Percentiles rank a stretch among this genome's conserved stretches.
Conservation (phyloP, 2,888 invertebrate genomes). For the Lasius platythorax region DNA sequence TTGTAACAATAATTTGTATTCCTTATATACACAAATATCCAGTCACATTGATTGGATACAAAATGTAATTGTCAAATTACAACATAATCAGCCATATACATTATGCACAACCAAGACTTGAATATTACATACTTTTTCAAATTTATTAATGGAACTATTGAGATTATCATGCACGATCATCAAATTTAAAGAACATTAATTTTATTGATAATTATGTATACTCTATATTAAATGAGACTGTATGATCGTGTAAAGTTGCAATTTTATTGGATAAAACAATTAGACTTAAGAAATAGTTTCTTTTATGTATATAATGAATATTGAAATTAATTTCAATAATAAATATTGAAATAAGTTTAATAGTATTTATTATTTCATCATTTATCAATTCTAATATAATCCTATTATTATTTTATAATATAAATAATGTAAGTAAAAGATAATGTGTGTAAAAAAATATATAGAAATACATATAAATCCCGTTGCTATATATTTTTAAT, state of each 20-base stretch:
- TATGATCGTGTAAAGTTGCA: neutral
- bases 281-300: neutral
- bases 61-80: constrained; percentile 76
- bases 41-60: constrained; percentile 81
- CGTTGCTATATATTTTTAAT: neutral
- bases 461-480: neutral
- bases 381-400: neutral
- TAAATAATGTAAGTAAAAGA: neutral
- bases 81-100: constrained; percentile 64
- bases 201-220: neutral
- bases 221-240: neutral
- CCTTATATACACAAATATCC: constrained; percentile 83
- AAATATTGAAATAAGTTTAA: constrained; percentile 1
- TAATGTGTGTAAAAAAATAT: neutral
- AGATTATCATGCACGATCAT: neutral
- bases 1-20: constrained; percentile 82
- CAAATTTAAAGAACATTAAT: neutral
- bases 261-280: neutral
- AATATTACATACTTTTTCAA: neutral
- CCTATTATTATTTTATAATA: constrained; percentile 3
- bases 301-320: constrained; percentile 6
- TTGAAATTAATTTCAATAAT: constrained; percentile 23
- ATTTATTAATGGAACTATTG: neutral
- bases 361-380: neutral
- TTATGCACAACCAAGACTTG: constrained; percentile 61